A percentile compares a stretch with the other conserved stretches of the same genome.
These are phyloP conservation scores for Sesamia nonagrioides DNA, from an alignment of 1,140 invertebrate species.

Conservation along the genomic window DNA sequence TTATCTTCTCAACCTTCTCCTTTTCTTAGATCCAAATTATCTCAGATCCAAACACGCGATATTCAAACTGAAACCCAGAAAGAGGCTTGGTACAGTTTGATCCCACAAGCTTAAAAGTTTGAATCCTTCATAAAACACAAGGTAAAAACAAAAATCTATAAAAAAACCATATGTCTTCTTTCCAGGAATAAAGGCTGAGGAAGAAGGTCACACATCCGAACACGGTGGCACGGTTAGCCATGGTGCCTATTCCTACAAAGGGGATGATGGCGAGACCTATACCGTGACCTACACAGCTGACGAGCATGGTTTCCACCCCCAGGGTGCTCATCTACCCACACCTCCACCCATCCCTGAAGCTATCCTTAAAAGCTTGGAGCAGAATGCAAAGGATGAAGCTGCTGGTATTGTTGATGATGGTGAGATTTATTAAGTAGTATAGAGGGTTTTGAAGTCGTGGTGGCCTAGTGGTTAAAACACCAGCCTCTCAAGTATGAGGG, in stretches of 20 bases:
- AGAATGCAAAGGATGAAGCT: slow-evolving; percentile 83
- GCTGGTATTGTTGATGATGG: slow-evolving; percentile 77
- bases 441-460: no score
- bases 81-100: no score
- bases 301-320: slow-evolving; percentile 88
- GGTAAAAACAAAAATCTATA: no score
- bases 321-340: slow-evolving; percentile 90
- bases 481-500: no score
- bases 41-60: no score
- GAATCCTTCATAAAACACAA: no score
- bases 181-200: slow-evolving; percentile 78
- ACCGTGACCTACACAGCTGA: slow-evolving; percentile 89
- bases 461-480: no score
- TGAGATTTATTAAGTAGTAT: slow-evolving; percentile 56
- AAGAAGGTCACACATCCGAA: slow-evolving; percentile 61
- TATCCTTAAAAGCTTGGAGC: slow-evolving; percentile 88
- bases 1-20: no score
- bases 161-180: neutral
- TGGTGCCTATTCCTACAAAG: slow-evolving; percentile 89
- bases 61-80: no score
- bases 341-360: slow-evolving; percentile 90
- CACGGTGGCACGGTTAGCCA: slow-evolving; percentile 85
- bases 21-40: no score
- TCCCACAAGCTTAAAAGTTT: no score
- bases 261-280: slow-evolving; percentile 89